These are phyloP conservation scores for Orestias chungarensis DNA, from an alignment of 2,797 vertebrate species.

Conservation along the genomic window DNA sequence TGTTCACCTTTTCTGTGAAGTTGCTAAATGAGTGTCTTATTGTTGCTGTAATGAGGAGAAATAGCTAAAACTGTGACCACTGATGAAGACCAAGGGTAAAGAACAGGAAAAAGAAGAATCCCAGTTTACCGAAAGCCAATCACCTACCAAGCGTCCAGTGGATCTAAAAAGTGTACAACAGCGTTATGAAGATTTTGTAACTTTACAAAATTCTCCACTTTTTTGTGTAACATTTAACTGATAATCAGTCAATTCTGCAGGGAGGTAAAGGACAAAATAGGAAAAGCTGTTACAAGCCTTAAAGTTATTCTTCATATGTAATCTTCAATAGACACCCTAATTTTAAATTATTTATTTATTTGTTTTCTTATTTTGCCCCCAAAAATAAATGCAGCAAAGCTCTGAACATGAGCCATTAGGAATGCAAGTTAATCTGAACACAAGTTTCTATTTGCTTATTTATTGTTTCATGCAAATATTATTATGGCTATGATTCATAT, in stretches of 20 bases:
- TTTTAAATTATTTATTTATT: too few relatives aligned
- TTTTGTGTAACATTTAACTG: background rate
- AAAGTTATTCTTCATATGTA: too few relatives aligned
- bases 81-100: constrained; percentile 12
- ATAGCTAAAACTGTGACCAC: constrained; percentile 21
- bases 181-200: background rate
- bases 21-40: constrained; percentile 45
- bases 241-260: background rate
- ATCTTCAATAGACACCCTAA: too few relatives aligned
- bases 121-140: constrained; percentile 18
- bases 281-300: too few relatives aligned
- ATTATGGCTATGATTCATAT: too few relatives aligned
- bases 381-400: too few relatives aligned
- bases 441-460: too few relatives aligned
- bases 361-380: too few relatives aligned
- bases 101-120: constrained; percentile 5
- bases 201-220: background rate
- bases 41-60: constrained; percentile 28
- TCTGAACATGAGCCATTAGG: too few relatives aligned
- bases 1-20: constrained; percentile 37
- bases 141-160: constrained; percentile 13
- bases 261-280: background rate
- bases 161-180: background rate
- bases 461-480: too few relatives aligned
- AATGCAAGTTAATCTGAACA: too few relatives aligned